Evolutionary conservation across 1,140 invertebrate genomes (phyloP), one percentile per base, ranked within the genome.

Genomic region (Caerostris darwini): DNA sequence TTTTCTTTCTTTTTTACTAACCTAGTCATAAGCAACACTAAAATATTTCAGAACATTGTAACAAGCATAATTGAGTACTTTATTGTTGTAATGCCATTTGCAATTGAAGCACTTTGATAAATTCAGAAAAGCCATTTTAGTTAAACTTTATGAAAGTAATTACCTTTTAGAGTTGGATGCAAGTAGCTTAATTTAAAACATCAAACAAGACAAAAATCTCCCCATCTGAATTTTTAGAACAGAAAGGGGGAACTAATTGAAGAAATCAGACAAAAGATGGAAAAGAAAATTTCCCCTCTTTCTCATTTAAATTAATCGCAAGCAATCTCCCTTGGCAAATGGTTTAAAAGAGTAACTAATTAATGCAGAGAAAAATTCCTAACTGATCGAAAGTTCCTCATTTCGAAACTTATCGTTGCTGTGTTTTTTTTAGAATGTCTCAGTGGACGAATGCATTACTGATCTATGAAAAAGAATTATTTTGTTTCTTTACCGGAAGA

Each of bases 331-430:
- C 69, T 50, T 77, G 69, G 69, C 50, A 77, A 19, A 10, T 53
- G 69, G 19, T 77, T 77, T 77, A 77, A 77, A 77, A 77, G 69
- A 34, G 19, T 77, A 77, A 50, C 19, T 77, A 77, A 77, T 77
- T 77, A 77, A 77, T 77, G 69, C 34, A 77, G 69, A 34, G 19
- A 77, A 77, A 77, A 77, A 77, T 77, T 77, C n/a, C 69, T 12
- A 77, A 77, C 34, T 77, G 7, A 8, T 50, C 14, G 69, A 77
- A 77, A 34, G 7, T 50, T 77, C 69, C 69, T 77, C 69, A 53
- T 77, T 77, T 77, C 69, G 19, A 77, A 77, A 77, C 69, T 77
- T 17, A 64, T 64, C 61, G n/a, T 64, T 77, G 50, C 50, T 34
- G 69, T 77, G 69, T n/a, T n/a, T n/a, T n/a, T n/a, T n/a, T n/a